A percentile compares a stretch with the other conserved stretches of the same genome.
phyloP scores from a whole-genome alignment of 2,113 vertebrate species.

The Leuciscus idus region DNA sequence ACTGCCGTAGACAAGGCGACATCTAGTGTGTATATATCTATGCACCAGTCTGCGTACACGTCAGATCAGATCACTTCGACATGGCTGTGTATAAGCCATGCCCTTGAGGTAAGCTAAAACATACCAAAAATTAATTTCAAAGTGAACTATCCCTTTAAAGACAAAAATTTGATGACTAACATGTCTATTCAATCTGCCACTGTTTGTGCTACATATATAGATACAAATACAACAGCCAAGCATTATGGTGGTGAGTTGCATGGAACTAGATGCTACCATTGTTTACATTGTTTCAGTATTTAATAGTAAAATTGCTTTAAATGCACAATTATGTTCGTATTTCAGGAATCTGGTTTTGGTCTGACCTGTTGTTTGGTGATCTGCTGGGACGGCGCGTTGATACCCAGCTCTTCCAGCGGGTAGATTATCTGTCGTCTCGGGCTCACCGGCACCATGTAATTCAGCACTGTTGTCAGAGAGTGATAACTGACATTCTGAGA shows the following conservation, averaged over 20 bases:
- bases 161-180: too few relatives aligned
- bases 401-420: constrained; percentile 91
- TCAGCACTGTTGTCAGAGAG: constrained; percentile 85
- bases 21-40: too few relatives aligned
- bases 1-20: too few relatives aligned
- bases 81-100: too few relatives aligned
- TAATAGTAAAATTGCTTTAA: neutral
- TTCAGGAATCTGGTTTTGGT: neutral
- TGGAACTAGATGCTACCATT: neutral
- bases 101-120: too few relatives aligned
- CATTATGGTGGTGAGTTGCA: too few relatives aligned
- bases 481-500: constrained; percentile 81
- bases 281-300: neutral
- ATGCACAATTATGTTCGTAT: neutral
- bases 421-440: constrained; percentile 93
- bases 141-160: too few relatives aligned
- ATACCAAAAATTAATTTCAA: too few relatives aligned
- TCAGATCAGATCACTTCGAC: too few relatives aligned
- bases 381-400: constrained; percentile 84
- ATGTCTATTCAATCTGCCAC: too few relatives aligned
- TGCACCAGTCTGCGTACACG: too few relatives aligned
- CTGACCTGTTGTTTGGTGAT: constrained; percentile 88
- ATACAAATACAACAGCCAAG: too few relatives aligned
- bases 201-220: neutral
- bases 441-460: constrained; percentile 88